Evolutionary conservation across 2,797 vertebrate species (phyloP).

Genomic region (Liparis tanakae): DNA sequence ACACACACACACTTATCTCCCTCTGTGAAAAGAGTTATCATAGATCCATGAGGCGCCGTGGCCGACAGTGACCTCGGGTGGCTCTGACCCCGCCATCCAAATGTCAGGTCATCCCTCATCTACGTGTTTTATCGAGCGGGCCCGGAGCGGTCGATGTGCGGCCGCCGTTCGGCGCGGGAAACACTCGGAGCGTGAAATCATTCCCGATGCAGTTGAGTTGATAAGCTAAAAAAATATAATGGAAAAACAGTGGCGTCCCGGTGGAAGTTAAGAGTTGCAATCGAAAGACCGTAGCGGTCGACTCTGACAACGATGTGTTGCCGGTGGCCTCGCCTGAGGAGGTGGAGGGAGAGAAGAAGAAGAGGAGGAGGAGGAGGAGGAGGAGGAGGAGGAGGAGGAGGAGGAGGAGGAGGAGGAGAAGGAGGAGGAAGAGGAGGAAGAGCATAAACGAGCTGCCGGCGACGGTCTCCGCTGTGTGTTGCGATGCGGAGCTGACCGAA

Average conservation of each 20-base stretch:
- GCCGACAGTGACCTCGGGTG: slow-evolving; percentile 2
- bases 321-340: too few relatives aligned
- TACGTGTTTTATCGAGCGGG: slow-evolving; percentile 29
- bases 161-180: slow-evolving; percentile 14
- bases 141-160: slow-evolving; percentile 27
- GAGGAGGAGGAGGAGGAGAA: too few relatives aligned
- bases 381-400: too few relatives aligned
- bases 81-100: slow-evolving; percentile 18
- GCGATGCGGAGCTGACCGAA: too few relatives aligned
- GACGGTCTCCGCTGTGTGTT: too few relatives aligned
- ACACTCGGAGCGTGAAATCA: not conserved
- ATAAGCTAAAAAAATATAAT: not conserved
- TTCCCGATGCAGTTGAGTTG: not conserved
- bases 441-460: too few relatives aligned
- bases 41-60: slow-evolving; percentile 7
- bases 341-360: too few relatives aligned
- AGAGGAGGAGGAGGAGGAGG: too few relatives aligned
- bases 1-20: not conserved
- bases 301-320: not conserved
- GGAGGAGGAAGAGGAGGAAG: too few relatives aligned
- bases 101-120: slow-evolving; percentile 10
- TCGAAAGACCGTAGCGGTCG: not conserved
- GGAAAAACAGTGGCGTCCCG: not conserved
- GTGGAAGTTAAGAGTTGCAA: not conserved
- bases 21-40: slow-evolving; percentile 20